phyloP scores from a whole-genome alignment of 2,113 vertebrate genomes.

The Paedocypris sp. region DNA sequence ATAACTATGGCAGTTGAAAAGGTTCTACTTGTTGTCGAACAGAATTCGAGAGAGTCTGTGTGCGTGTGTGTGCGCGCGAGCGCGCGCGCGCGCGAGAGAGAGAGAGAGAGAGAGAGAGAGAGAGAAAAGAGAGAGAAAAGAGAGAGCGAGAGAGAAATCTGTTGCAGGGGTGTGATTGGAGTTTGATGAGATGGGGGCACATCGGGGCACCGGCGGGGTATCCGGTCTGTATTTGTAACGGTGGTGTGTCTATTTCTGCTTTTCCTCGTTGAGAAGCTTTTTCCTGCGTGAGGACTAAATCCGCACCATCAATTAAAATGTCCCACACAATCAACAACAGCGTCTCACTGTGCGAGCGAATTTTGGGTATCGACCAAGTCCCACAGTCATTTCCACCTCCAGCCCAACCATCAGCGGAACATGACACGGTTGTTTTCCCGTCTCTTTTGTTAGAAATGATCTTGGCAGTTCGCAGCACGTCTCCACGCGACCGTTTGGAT shows the following conservation, averaged over 20 bases:
- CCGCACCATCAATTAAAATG: constrained; percentile 66
- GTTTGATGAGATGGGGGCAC: constrained; percentile 54
- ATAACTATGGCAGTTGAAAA: too few relatives aligned
- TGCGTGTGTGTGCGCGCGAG: too few relatives aligned
- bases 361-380: constrained; percentile 48
- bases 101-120: too few relatives aligned
- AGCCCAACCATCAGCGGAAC: constrained; percentile 27
- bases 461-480: constrained; percentile 51
- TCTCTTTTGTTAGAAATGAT: constrained; percentile 54
- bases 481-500: too few relatives aligned
- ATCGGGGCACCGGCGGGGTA: constrained; percentile 46
- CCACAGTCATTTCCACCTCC: constrained; percentile 51
- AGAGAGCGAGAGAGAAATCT: constrained; percentile 41
- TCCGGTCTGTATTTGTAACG: constrained; percentile 47
- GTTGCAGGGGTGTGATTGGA: constrained; percentile 49
- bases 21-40: too few relatives aligned
- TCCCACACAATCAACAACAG: constrained; percentile 62
- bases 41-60: too few relatives aligned
- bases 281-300: constrained; percentile 56
- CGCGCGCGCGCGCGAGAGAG: too few relatives aligned
- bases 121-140: constrained; percentile 47
- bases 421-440: constrained; percentile 22
- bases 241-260: constrained; percentile 43
- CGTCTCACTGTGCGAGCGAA: constrained; percentile 51
- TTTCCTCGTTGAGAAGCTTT: constrained; percentile 55